Evolutionary conservation across 2,113 vertebrate genomes (phyloP).

Genomic region (Neolamprologus sp.): DNA sequence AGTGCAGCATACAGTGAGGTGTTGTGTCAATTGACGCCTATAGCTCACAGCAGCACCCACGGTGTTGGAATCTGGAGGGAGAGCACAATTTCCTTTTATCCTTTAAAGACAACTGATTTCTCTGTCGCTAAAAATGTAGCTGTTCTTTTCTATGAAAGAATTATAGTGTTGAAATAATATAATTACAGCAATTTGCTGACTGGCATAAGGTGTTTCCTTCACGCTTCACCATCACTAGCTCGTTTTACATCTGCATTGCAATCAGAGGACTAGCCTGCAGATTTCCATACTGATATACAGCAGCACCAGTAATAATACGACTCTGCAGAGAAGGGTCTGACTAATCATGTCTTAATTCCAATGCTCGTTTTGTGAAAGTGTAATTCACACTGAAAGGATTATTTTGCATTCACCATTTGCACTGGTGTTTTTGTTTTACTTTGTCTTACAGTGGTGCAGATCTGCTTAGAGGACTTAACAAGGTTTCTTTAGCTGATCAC

Average conservation of each 20-base stretch:
- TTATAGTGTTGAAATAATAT: background rate
- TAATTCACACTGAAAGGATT: background rate
- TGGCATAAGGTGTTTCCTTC: background rate
- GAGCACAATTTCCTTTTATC: background rate
- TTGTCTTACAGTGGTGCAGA: background rate
- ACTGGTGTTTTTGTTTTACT: background rate
- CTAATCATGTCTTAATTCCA: background rate
- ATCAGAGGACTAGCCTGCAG: background rate
- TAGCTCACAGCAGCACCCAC: background rate
- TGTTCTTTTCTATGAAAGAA: background rate
- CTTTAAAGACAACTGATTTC: background rate
- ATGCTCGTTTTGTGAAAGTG: background rate
- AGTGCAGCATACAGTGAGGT: background rate
- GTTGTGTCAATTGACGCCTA: background rate
- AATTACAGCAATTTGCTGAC: background rate
- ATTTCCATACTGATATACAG: background rate
- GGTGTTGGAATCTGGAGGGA: background rate
- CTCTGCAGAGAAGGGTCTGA: background rate
- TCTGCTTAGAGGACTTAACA: background rate
- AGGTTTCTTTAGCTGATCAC: background rate
- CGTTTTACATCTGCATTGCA: background rate
- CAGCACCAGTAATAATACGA: background rate
- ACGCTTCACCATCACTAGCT: background rate
- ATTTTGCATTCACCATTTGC: background rate
- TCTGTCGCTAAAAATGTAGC: background rate